These are phyloP conservation scores for Monoplex corrugatus DNA, from an alignment of 2,888 invertebrate species.

Conservation along the genomic window DNA sequence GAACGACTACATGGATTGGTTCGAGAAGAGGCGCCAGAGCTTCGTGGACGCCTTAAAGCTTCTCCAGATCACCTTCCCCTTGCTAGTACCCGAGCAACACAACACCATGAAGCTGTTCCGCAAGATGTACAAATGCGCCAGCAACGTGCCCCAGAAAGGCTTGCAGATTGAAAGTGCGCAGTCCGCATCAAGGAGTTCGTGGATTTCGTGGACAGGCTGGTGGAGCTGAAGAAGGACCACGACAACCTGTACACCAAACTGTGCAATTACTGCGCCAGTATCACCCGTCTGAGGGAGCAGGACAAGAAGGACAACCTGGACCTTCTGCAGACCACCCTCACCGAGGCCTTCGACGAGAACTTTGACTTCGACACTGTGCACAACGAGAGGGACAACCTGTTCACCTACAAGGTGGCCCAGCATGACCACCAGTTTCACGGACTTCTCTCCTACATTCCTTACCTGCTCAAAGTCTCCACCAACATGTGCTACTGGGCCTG, in stretches of 20 bases:
- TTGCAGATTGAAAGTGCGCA: conserved; percentile 64
- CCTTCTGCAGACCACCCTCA: conserved; percentile 66
- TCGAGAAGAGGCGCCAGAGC: conserved; percentile 67
- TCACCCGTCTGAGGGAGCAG: conserved; percentile 72
- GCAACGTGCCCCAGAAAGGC: conserved; percentile 67
- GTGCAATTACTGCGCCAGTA: conserved; percentile 67
- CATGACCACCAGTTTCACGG: conserved; percentile 72
- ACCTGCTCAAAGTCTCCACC: conserved; percentile 67
- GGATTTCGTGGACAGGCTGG: conserved; percentile 70
- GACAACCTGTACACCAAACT: conserved; percentile 68
- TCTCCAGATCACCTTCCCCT: conserved; percentile 58
- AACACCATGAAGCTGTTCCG: conserved; percentile 51
- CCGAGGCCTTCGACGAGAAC: conserved; percentile 64
- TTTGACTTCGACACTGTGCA: conserved; percentile 72
- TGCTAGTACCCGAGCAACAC: conserved; percentile 55
- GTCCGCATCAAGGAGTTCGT: conserved; percentile 70
- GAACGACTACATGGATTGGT: conserved; percentile 77
- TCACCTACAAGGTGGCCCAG: conserved; percentile 74
- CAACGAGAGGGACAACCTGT: conserved; percentile 75
- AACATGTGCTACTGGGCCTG: conserved; percentile 69
- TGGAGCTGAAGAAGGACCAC: conserved; percentile 67
- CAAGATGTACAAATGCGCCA: conserved; percentile 63
- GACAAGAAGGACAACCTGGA: conserved; percentile 70
- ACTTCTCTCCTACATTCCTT: conserved; percentile 74
- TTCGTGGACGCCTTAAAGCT: conserved; percentile 74